A percentile compares a stretch with the other conserved stretches of the same genome.
phyloP scores from a whole-genome alignment of 30 jellyfish, hydroid and myxozoan species.

The Turritopsis dohrnii region DNA sequence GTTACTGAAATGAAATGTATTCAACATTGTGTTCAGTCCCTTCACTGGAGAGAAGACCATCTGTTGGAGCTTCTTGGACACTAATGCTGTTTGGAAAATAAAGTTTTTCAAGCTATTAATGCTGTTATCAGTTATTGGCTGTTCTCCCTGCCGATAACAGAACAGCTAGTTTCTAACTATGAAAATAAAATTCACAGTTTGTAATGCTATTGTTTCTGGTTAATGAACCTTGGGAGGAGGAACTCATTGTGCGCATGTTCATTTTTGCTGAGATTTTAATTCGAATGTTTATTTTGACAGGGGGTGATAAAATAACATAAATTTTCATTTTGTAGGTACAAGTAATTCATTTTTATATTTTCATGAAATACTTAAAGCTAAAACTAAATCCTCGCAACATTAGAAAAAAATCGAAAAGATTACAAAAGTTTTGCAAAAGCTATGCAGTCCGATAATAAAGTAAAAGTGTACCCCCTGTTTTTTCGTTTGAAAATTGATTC shows the following conservation, averaged over 20 bases:
- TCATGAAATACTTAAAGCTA: no score
- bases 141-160: not conserved
- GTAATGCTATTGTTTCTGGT: not conserved
- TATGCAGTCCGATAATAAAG: not conserved
- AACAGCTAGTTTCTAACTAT: not conserved
- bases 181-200: not conserved
- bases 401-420: no score
- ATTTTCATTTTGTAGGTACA: not conserved
- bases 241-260: not conserved
- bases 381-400: no score
- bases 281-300: not conserved
- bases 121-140: not conserved
- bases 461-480: not conserved
- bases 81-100: not conserved
- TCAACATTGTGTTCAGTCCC: not conserved
- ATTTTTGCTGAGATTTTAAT: not conserved
- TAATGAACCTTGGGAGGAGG: not conserved
- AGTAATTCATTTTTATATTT: no score
- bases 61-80: not conserved
- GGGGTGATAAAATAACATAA: not conserved
- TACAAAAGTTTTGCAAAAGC: no score
- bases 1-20: no score
- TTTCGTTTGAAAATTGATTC: not conserved
- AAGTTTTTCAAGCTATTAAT: not conserved
- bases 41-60: not conserved